phyloP scores from a whole-genome alignment of 2,797 vertebrate species.

The Coccyzus lansbergi region DNA sequence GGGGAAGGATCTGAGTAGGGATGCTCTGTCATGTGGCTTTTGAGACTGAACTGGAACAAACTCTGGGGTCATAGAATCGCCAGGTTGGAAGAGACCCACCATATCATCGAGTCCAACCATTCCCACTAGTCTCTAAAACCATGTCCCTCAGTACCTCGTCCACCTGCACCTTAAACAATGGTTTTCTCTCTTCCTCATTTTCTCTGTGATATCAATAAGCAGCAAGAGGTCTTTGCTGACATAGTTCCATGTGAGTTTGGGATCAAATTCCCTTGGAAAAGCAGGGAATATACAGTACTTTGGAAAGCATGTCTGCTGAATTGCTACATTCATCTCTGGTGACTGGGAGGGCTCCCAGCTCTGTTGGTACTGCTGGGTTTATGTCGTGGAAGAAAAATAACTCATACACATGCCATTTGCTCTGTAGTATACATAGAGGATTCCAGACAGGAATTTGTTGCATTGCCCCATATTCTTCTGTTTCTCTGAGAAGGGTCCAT shows the following conservation, averaged over 20 bases:
- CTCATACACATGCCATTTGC: neutral
- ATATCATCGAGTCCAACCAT: too few relatives aligned
- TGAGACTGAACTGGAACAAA: neutral
- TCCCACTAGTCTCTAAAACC: too few relatives aligned
- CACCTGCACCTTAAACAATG: too few relatives aligned
- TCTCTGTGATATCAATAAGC: neutral
- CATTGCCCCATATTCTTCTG: accelerated
- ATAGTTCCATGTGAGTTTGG: neutral
- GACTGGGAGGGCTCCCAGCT: neutral
- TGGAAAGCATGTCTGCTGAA: neutral
- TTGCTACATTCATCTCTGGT: neutral
- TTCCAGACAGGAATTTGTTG: neutral
- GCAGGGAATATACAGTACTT: neutral
- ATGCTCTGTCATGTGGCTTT: neutral
- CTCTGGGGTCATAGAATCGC: too few relatives aligned
- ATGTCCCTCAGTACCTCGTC: too few relatives aligned
- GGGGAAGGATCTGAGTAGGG: neutral
- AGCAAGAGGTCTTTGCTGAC: neutral
- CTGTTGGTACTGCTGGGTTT: neutral
- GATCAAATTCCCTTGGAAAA: neutral
- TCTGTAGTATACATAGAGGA: neutral
- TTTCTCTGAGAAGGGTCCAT: neutral
- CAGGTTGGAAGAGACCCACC: too few relatives aligned
- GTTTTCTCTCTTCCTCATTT: neutral
- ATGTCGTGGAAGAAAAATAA: neutral